Conservation (phyloP, 2,888 invertebrate genomes). For the Lasioglossum leucozonium region DNA sequence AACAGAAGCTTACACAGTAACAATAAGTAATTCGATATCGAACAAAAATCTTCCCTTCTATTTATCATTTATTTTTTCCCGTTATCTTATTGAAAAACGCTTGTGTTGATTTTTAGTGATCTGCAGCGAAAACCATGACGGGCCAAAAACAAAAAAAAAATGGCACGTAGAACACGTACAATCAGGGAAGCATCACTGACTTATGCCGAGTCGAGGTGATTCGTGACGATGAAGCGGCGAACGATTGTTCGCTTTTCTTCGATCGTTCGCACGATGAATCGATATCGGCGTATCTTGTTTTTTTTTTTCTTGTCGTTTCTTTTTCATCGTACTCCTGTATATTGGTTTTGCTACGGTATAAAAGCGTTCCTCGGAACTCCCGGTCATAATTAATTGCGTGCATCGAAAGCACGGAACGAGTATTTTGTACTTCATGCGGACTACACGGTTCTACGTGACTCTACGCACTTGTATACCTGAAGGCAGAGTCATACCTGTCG, state of each 20-base stretch:
- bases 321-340: neutral
- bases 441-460: slow-evolving; percentile 78
- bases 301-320: neutral
- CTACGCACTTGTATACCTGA: slow-evolving; percentile 81
- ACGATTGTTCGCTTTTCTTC: slow-evolving; percentile 12
- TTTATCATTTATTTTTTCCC: no score
- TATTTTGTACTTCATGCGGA: slow-evolving; percentile 76
- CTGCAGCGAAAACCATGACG: neutral
- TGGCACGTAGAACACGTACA: neutral
- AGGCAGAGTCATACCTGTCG: slow-evolving; percentile 90
- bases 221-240: slow-evolving; percentile 27
- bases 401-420: slow-evolving; percentile 70
- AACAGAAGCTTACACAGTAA: slow-evolving; percentile 3
- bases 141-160: no score
- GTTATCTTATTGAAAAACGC: neutral
- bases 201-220: slow-evolving; percentile 25
- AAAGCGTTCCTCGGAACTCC: slow-evolving; percentile 28
- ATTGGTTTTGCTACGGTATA: neutral
- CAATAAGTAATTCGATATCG: neutral
- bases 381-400: slow-evolving; percentile 62
- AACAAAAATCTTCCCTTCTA: no score
- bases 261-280: neutral
- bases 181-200: slow-evolving; percentile 15
- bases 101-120: neutral
- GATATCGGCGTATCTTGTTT: neutral